These are phyloP conservation scores for Trichacis sp. DNA, from an alignment of 2,888 invertebrate genomes.

Conservation along the genomic window DNA sequence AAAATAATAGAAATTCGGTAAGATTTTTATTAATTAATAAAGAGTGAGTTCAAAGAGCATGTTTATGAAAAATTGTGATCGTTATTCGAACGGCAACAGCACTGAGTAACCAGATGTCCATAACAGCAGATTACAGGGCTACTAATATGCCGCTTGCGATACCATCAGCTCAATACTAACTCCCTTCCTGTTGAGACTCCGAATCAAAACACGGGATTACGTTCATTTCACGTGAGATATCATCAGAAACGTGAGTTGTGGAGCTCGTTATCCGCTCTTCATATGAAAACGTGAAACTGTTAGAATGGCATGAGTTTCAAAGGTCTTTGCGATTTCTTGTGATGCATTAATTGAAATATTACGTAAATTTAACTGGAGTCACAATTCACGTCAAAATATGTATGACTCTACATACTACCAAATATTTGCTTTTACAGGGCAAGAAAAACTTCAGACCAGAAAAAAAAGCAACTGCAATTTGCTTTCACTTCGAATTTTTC, in stretches of 20 bases:
- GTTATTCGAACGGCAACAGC: slow-evolving; percentile 42
- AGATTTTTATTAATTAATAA: too few species aligned
- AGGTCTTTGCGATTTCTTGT: too few species aligned
- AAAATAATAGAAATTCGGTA: too few species aligned
- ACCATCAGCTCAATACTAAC: slow-evolving; percentile 41
- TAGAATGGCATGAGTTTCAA: too few species aligned
- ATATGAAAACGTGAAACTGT: background rate
- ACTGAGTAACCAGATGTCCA: slow-evolving; percentile 52
- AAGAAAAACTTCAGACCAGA: too few species aligned
- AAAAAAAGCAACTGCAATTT: too few species aligned
- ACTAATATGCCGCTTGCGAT: slow-evolving; percentile 49
- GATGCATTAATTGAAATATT: too few species aligned
- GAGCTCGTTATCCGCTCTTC: background rate
- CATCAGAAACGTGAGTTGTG: background rate
- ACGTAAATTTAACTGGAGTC: too few species aligned
- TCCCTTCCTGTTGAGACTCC: slow-evolving; percentile 35
- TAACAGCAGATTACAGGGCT: slow-evolving; percentile 46
- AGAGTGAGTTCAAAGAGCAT: background rate
- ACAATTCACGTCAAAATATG: too few species aligned
- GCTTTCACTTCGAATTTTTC: too few species aligned
- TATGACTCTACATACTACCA: too few species aligned
- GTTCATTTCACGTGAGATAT: background rate
- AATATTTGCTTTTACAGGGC: too few species aligned
- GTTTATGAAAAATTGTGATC: slow-evolving; percentile 33
- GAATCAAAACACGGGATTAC: slow-evolving; percentile 20